A percentile compares a stretch with the other conserved stretches of the same genome.
Evolutionary conservation across 1,140 invertebrate genomes (phyloP).

Genomic region (Drosophila sp.): DNA sequence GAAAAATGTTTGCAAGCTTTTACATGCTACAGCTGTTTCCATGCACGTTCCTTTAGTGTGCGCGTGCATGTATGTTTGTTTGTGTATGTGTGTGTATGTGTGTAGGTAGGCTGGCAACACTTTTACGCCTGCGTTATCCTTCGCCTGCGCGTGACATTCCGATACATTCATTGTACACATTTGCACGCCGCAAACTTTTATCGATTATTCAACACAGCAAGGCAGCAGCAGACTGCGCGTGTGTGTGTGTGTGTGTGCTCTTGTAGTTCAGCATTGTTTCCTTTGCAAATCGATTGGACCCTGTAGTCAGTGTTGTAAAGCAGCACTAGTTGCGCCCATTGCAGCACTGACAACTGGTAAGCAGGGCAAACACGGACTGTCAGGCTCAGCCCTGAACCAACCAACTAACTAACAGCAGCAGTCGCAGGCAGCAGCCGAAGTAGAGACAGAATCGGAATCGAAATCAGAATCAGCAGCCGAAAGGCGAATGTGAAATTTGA

Average conservation of each 20-base stretch:
- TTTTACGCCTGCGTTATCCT: constrained; percentile 71
- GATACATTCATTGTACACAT: constrained; percentile 72
- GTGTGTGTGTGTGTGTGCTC: constrained; percentile 6
- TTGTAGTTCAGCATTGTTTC: constrained; percentile 14
- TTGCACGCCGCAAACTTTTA: constrained; percentile 65
- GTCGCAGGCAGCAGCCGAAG: neutral
- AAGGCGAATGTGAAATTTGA: constrained; percentile 36
- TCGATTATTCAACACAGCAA: constrained; percentile 63
- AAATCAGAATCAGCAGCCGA: constrained; percentile 16
- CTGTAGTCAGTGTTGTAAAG: constrained; percentile 45
- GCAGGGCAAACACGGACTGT: neutral
- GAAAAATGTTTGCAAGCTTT: constrained; percentile 23
- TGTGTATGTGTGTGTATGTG: constrained; percentile 8
- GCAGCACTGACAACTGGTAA: constrained; percentile 37
- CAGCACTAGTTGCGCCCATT: constrained; percentile 57
- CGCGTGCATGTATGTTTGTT: neutral
- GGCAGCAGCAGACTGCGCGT: constrained; percentile 16
- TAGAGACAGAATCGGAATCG: neutral
- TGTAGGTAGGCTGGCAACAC: constrained; percentile 61
- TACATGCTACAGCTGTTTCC: constrained; percentile 58
- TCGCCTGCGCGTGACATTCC: constrained; percentile 79
- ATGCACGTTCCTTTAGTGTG: constrained; percentile 13
- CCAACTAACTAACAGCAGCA: neutral
- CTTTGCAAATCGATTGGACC: constrained; percentile 42
- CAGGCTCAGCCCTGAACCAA: neutral